Base-by-base conservation (phyloP, 2,113 vertebrate genomes). In the Ictidomys tridecemlineatus region DNA sequence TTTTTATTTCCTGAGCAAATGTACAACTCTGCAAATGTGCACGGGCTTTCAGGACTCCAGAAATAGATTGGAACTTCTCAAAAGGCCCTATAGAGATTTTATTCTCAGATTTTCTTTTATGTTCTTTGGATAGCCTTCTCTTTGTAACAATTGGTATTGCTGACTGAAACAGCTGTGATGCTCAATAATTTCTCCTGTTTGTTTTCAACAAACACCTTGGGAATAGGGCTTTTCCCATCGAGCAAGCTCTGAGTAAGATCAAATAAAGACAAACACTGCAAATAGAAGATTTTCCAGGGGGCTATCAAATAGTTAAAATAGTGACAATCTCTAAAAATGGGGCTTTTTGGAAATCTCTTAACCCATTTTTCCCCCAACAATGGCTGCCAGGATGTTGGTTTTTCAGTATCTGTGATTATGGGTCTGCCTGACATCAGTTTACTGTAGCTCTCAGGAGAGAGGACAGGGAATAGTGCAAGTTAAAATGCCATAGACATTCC, bases 231-330 rank as follows among this genome's bases (percentile, higher is more conserved):
- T 91, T 89, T 63, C 20, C 80, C 26, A 28, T 0, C 28, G 61
- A 83, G 48, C 18, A 69, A 76, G 12, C 58, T 79, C 53, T n/a
- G 78, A 93, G 74, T 85, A 20, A 28, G 67, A 48, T 73, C 39
- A 89, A 56, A 85, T 30, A 48, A 96, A 94, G 79, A 84, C 69
- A 80, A 91, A 70, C 51, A 14, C 34, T 78, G 24, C 8, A 78
- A 70, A 63, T 18, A 8, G 22, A 26, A 4, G n/a, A 48, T 13
- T 86, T 87, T 78, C 78, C 39, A 85, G 85, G 58, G 4, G 74
- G n/a, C 28, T 83, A 30, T 28, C 20, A 79, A 8, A 39, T 5
- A n/a, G 30, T 72, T 72, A 51, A 53, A 18, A 77, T 3, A 7
- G 6, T 39, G 61, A 67, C 32, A 85, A 1, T 42, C 13, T 86